Percentiles rank a stretch among this genome's conserved stretches.
phyloP scores from a whole-genome alignment of 2,113 vertebrate species.

The Pantherophis guttatus region DNA sequence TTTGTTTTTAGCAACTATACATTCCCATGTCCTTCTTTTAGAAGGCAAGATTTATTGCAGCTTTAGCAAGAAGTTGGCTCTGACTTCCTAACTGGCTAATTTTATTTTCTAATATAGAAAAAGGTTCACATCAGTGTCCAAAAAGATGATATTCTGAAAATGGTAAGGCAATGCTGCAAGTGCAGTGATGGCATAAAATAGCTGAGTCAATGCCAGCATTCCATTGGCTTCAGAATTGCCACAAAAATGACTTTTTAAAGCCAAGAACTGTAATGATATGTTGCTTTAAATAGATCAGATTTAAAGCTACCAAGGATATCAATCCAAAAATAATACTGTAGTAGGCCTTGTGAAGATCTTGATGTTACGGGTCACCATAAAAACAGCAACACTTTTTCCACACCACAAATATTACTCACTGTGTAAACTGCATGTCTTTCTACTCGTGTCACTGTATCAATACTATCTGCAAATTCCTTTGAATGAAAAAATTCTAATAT shows the following conservation, averaged over 20 bases:
- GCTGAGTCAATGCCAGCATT: conserved; percentile 38
- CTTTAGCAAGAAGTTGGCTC: conserved; percentile 4
- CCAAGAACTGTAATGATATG: conserved; percentile 42
- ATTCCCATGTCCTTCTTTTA: conserved; percentile 3
- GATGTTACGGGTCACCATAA: conserved; percentile 29
- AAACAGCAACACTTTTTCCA: conserved; percentile 7
- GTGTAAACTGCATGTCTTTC: conserved; percentile 6
- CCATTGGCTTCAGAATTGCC: conserved; percentile 44
- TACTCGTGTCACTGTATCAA: not conserved
- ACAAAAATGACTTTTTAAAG: conserved; percentile 44
- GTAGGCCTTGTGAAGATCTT: conserved; percentile 40
- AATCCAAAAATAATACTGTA: conserved; percentile 57
- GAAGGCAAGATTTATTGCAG: not conserved
- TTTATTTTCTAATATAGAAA: conserved; percentile 38
- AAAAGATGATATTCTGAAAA: conserved; percentile 33
- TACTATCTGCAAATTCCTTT: not conserved
- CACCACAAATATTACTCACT: conserved; percentile 13
- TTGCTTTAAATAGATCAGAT: conserved; percentile 56
- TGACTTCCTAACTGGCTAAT: conserved; percentile 19
- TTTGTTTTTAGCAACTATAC: not conserved
- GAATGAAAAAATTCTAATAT: conserved; percentile 30
- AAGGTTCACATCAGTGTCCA: conserved; percentile 26
- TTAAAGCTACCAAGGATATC: conserved; percentile 52
- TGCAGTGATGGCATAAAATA: conserved; percentile 17
- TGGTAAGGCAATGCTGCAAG: conserved; percentile 14